These are phyloP conservation scores for Malurus melanocephalus DNA, from an alignment of 2,113 vertebrate species.

Conservation along the genomic window DNA sequence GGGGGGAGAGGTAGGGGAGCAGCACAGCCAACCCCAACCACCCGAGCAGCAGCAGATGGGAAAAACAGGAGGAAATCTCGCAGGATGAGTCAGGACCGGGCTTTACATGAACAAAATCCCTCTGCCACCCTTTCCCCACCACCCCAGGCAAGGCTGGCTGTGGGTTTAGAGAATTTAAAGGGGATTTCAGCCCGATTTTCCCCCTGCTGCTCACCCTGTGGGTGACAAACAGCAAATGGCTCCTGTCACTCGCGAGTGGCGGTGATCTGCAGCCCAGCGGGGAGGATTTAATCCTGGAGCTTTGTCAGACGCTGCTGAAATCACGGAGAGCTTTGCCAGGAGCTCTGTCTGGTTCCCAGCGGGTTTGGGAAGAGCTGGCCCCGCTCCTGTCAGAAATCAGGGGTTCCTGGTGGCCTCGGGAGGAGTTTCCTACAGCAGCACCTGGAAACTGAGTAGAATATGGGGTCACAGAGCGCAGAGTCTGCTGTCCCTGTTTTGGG, in stretches of 20 bases:
- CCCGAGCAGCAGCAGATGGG: constrained; percentile 18
- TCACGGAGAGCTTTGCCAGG: neutral
- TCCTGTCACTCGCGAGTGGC: neutral
- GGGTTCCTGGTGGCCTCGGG: neutral
- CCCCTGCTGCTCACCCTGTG: neutral
- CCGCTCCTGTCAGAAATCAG: neutral
- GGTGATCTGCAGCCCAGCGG: neutral
- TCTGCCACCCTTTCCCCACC: neutral
- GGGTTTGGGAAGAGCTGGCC: neutral
- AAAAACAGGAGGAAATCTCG: neutral
- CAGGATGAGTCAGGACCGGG: neutral
- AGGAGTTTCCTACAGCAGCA: rapidly evolving
- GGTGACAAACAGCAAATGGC: neutral
- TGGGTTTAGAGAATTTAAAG: neutral
- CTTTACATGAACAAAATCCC: neutral
- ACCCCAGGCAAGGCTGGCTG: neutral
- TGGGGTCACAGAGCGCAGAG: rapidly evolving
- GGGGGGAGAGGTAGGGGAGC: neutral
- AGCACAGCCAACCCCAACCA: neutral
- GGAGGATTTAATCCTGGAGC: neutral
- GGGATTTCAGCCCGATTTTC: neutral
- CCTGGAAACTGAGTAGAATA: neutral
- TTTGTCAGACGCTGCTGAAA: neutral
- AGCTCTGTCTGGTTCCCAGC: neutral
- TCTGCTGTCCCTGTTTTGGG: neutral